Evolutionary conservation across 2,113 vertebrate species (phyloP), one percentile per base, ranked within the genome.

Genomic region (Hippocampus mohnikei): DNA sequence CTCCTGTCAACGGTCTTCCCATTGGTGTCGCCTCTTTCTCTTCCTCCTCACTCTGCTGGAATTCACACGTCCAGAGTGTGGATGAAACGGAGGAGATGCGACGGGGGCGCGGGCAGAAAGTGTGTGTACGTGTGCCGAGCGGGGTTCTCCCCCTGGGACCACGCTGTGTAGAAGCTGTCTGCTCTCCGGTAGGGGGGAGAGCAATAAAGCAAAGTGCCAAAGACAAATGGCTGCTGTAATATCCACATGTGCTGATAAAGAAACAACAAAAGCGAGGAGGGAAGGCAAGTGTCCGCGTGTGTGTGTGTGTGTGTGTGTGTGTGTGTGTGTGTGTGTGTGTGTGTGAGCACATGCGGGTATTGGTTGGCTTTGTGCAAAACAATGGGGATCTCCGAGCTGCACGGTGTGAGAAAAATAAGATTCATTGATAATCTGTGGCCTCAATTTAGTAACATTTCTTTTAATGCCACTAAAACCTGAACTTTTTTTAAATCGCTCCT

Each of bases 221-320:
- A 86, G 87, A 89, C 84, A 87, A 91, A 91, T 85, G 84, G 84
- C 63, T 84, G 63, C 82, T 84, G 87, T 85, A 80, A 87, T 81
- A 76, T 73, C 75, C 87, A 87, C 82, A 81, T 90, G 83, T 85
- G 85, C 81, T 78, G 78, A 83, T 71, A 82, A 71, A 81, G 56
- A 50, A 58, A 84, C 85, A 87, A 89, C 87, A 89, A 88, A 88
- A 88, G 72, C 53, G 1, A 59, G 1, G 41, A 64, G 70, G 60
- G 66, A 61, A 61, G 65, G 46, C 63, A 71, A 44, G 23, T 62
- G 73, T 67, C 50, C 52, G 2, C 27, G 27, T 2, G 27, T 27
- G 27, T 27, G 27, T 27, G 27, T 27, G n/a, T n/a, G n/a, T n/a
- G n/a, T n/a, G n/a, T n/a, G n/a, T n/a, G 29, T 4, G 29, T 29